These are phyloP conservation scores for Amazona ochrocephala DNA, from an alignment of 2,797 vertebrate species.

Conservation along the genomic window DNA sequence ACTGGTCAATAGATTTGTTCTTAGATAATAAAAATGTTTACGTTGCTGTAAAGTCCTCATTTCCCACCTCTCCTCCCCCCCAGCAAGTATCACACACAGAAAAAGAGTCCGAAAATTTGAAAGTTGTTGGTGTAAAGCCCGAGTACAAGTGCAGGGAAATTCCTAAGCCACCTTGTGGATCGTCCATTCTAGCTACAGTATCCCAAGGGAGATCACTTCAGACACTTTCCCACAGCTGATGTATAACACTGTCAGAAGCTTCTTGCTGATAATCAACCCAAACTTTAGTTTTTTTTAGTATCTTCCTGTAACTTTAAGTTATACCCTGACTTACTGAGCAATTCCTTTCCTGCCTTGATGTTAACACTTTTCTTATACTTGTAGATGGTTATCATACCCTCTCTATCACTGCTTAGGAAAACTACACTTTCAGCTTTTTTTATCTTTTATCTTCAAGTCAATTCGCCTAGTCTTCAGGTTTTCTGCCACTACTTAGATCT, in stretches of 20 bases:
- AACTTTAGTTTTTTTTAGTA: constrained; percentile 25
- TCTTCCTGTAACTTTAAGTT: constrained; percentile 12
- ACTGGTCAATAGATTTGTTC: background rate
- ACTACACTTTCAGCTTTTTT: background rate
- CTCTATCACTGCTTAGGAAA: constrained; percentile 23
- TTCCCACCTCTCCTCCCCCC: too few relatives aligned
- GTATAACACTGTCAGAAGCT: constrained; percentile 1
- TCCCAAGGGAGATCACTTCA: background rate
- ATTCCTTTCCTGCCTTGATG: constrained; percentile 13
- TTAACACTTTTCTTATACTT: constrained; percentile 34
- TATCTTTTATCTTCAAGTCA: constrained; percentile 29
- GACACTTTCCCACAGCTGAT: background rate
- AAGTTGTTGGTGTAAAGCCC: background rate
- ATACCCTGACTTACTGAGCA: background rate
- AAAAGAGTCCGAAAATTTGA: background rate
- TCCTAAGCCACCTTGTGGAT: background rate
- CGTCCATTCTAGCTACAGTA: background rate
- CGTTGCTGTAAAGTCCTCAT: background rate
- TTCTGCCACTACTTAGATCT: background rate
- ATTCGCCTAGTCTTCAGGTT: background rate
- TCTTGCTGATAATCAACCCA: constrained; percentile 23
- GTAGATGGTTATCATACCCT: constrained; percentile 55
- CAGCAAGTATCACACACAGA: background rate
- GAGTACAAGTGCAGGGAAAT: background rate
- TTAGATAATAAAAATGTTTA: background rate